Conservation (phyloP, 1,140 invertebrate species). For the Metaphire vulgaris region DNA sequence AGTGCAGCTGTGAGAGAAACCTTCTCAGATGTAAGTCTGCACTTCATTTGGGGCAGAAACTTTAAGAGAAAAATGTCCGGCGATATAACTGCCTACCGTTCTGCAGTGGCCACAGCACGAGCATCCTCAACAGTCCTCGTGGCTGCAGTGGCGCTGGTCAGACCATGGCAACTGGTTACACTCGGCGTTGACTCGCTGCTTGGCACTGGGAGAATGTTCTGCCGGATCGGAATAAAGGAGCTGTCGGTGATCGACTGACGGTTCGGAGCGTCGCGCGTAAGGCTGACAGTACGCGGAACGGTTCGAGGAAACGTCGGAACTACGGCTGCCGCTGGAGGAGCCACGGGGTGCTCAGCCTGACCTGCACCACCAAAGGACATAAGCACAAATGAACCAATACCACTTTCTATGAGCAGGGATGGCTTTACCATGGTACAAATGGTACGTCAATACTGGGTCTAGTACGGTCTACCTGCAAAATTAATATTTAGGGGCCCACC, state of each 20-base stretch:
- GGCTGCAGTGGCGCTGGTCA: background rate
- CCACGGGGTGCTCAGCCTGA: background rate
- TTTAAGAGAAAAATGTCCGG: no score
- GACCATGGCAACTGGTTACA: no score
- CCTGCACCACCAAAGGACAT: background rate
- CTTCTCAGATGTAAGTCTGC: no score
- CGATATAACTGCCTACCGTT: background rate
- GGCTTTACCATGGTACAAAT: no score
- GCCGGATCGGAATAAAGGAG: background rate
- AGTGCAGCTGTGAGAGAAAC: no score
- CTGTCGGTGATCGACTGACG: conserved; percentile 64
- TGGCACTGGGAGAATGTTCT: background rate
- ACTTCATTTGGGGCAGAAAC: no score
- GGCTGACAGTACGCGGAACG: conserved; percentile 50
- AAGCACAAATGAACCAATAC: background rate
- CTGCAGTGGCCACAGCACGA: background rate
- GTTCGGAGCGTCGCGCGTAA: conserved; percentile 62
- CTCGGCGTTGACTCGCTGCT: background rate
- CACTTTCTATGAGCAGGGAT: background rate
- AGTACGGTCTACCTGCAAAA: background rate
- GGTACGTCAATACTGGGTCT: no score
- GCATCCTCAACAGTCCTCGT: background rate
- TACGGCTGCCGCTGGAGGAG: background rate
- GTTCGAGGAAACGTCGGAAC: conserved; percentile 69
- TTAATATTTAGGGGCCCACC: no score